Evolutionary conservation across 2,113 vertebrate species (phyloP).

Genomic region (Sebastes schlegelii): DNA sequence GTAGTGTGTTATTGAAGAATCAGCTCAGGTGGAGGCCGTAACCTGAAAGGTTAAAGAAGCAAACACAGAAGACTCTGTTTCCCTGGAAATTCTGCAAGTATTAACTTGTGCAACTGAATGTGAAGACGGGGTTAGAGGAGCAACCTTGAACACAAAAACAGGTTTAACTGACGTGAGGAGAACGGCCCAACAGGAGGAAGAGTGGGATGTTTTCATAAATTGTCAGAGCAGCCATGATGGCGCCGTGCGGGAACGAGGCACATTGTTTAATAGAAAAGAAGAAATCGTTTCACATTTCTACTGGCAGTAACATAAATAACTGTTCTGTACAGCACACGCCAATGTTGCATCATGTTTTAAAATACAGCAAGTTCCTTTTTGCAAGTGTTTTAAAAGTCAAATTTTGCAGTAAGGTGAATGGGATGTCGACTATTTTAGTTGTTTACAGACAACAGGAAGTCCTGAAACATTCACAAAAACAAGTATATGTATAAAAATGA

Average conservation of each 20-base stretch:
- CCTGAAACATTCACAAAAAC: constrained; percentile 1
- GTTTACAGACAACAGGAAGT: background rate
- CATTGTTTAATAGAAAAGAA: background rate
- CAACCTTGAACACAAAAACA: background rate
- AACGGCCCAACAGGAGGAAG: background rate
- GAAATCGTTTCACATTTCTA: background rate
- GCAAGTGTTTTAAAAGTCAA: background rate
- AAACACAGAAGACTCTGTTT: background rate
- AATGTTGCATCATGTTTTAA: background rate
- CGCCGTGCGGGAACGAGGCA: background rate
- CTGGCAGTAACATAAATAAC: background rate
- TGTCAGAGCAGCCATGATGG: constrained; percentile 5
- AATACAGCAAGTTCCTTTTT: background rate
- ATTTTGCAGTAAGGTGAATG: background rate
- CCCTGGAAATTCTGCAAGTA: background rate
- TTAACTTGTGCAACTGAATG: background rate
- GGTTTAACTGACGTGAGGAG: constrained; percentile 1
- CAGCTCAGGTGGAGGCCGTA: constrained; percentile 3
- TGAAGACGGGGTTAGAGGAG: background rate
- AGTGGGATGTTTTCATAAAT: constrained; percentile 19
- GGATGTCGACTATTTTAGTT: background rate
- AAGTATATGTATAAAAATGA: background rate
- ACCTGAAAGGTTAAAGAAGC: constrained; percentile 20
- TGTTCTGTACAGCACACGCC: background rate
- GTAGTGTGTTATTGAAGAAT: constrained; percentile 17